Evolutionary conservation across 2,797 vertebrate species (phyloP).

Genomic region (Avahi laniger): DNA sequence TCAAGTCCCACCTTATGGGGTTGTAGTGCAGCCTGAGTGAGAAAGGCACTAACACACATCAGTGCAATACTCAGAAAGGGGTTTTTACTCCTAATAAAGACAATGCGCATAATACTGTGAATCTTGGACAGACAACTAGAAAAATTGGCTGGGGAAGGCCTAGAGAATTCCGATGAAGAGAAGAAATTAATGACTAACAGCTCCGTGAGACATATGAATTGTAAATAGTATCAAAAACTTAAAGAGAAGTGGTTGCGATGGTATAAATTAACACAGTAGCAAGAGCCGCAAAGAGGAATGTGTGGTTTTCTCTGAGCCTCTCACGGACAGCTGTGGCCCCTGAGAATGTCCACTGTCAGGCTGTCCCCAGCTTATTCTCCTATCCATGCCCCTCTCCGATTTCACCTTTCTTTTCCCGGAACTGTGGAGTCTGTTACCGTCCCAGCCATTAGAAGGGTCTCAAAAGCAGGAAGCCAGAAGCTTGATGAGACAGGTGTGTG

Average conservation of each 20-base stretch:
- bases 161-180: neutral
- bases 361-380: neutral
- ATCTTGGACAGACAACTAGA: neutral
- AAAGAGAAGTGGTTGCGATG: neutral
- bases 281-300: neutral
- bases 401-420: neutral
- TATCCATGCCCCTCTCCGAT: neutral
- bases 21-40: neutral
- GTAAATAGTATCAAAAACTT: neutral
- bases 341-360: neutral
- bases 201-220: neutral
- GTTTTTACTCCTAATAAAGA: neutral
- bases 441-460: neutral
- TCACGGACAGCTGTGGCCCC: neutral
- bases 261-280: neutral
- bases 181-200: neutral
- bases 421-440: neutral
- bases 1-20: neutral
- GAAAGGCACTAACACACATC: neutral
- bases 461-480: neutral
- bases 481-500: neutral
- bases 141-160: neutral
- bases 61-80: neutral
- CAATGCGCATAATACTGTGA: neutral
- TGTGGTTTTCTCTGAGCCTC: neutral